Evolutionary conservation across 2,113 vertebrate species (phyloP).

Genomic region (Cyanoramphus novaezelandiae): DNA sequence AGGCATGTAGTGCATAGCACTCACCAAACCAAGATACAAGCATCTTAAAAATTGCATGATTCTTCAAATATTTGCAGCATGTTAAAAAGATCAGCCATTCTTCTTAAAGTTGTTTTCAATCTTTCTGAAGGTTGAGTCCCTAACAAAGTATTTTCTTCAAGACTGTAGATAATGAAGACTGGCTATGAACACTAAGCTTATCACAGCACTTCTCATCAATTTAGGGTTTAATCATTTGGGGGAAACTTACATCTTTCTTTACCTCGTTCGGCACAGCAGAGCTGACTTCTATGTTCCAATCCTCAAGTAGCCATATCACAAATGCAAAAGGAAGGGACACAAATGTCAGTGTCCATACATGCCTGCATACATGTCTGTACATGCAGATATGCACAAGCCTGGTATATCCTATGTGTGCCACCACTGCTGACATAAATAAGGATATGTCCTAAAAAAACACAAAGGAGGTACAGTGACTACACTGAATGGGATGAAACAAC

Average conservation of each 20-base stretch:
- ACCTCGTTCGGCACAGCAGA: fast-evolving
- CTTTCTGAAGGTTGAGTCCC: background rate
- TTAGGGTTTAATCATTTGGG: background rate
- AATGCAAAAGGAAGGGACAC: background rate
- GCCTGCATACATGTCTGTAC: fast-evolving
- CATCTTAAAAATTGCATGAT: background rate
- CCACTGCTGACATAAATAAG: background rate
- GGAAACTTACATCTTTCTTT: background rate
- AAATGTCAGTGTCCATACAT: fast-evolving
- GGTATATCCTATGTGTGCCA: background rate
- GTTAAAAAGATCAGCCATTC: background rate
- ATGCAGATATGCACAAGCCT: background rate
- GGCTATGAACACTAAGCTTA: background rate
- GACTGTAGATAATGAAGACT: background rate
- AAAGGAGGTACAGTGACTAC: background rate
- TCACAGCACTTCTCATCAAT: background rate
- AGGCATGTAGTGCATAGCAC: background rate
- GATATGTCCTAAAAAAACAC: background rate
- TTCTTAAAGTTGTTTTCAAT: background rate
- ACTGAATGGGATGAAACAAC: background rate
- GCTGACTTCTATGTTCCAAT: background rate
- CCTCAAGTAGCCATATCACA: background rate
- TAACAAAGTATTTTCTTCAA: background rate
- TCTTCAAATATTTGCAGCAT: background rate
- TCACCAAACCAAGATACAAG: background rate